Evolutionary conservation across 2,797 vertebrate species (phyloP).

Genomic region (Melanotaenia maccullochi): DNA sequence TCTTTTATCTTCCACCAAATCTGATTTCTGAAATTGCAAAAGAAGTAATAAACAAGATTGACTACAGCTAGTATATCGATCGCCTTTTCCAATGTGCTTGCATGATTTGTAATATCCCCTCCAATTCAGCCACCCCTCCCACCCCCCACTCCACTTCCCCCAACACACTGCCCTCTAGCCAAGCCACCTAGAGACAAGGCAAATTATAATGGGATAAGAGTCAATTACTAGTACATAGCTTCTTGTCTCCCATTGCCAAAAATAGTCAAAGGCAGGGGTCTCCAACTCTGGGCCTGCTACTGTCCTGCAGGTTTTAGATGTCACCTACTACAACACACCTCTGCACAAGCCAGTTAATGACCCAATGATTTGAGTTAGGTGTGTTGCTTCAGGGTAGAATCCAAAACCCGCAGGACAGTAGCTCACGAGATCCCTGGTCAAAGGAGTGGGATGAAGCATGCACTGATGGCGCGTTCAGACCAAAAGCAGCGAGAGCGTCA

Average conservation of each 20-base stretch:
- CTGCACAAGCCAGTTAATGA: too few species aligned
- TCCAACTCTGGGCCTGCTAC: too few species aligned
- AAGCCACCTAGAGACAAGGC: slow-evolving; percentile 57
- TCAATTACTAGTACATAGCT: slow-evolving; percentile 70
- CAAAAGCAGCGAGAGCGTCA: too few species aligned
- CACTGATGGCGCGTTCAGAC: too few species aligned
- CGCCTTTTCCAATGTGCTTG: slow-evolving; percentile 53
- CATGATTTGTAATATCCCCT: slow-evolving; percentile 72
- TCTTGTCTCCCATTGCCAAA: slow-evolving; percentile 47
- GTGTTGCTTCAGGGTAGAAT: too few species aligned
- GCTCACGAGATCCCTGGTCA: too few species aligned
- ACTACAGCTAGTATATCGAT: slow-evolving; percentile 75
- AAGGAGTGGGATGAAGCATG: slow-evolving; percentile 37
- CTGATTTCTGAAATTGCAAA: slow-evolving; percentile 77
- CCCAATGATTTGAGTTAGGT: too few species aligned
- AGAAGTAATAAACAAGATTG: slow-evolving; percentile 79
- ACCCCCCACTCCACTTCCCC: slow-evolving; percentile 23
- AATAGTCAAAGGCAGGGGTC: too few species aligned
- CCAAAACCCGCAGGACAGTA: too few species aligned
- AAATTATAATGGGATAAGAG: slow-evolving; percentile 69
- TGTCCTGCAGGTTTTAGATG: too few species aligned
- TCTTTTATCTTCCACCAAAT: slow-evolving; percentile 74
- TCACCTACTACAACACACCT: too few species aligned
- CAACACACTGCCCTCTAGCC: slow-evolving; percentile 23
- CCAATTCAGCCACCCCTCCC: slow-evolving; percentile 1